A percentile compares a stretch with the other conserved stretches of the same genome.
Conservation (phyloP, 2,888 invertebrate species). For the Hypselothyrea guttata region DNA sequence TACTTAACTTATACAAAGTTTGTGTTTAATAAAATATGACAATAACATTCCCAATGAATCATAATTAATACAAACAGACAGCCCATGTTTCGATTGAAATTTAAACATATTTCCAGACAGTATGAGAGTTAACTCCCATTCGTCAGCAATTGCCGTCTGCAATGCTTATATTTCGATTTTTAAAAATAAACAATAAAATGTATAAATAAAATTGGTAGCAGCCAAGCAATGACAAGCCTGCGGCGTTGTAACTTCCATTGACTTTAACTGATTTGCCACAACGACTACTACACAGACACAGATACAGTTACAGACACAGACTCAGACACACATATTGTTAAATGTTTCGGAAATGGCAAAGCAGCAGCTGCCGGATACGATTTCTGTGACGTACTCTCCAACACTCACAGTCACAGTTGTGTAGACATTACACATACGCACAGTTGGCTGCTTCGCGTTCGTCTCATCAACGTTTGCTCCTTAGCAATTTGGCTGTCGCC, state of each 20-base stretch:
- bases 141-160: too few species aligned
- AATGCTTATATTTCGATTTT: too few species aligned
- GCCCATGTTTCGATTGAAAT: too few species aligned
- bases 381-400: slow-evolving; percentile 42
- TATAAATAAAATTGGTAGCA: not conserved
- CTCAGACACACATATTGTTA: slow-evolving; percentile 32
- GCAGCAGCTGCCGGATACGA: slow-evolving; percentile 66
- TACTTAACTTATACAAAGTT: too few species aligned
- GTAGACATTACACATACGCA: slow-evolving; percentile 44
- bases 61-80: too few species aligned
- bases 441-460: slow-evolving; percentile 51
- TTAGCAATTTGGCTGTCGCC: slow-evolving; percentile 47
- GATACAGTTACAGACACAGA: not conserved
- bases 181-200: slow-evolving; percentile 1
- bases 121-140: too few species aligned
- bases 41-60: too few species aligned
- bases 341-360: slow-evolving; percentile 75
- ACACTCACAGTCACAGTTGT: slow-evolving; percentile 8
- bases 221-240: slow-evolving; percentile 3
- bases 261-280: slow-evolving; percentile 62
- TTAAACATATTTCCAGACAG: too few species aligned
- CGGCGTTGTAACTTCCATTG: slow-evolving; percentile 17
- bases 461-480: slow-evolving; percentile 55
- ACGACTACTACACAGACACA: slow-evolving; percentile 36
- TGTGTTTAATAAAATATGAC: too few species aligned